Evolutionary conservation across 2,888 invertebrate species (phyloP).

Genomic region (Vesta saturnalis): DNA sequence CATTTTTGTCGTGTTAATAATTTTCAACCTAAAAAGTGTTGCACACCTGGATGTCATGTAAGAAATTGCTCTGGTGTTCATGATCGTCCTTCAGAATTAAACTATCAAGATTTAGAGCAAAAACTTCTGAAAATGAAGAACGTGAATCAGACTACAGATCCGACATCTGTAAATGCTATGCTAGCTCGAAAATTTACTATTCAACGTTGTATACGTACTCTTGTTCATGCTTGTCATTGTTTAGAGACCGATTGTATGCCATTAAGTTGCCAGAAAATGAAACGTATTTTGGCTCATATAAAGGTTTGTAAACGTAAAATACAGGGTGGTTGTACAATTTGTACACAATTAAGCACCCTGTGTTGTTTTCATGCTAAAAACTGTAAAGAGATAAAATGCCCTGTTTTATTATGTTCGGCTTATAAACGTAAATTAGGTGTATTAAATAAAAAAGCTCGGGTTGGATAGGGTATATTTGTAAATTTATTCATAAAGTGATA

Average conservation of each 20-base stretch:
- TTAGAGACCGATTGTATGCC: slow-evolving; percentile 20
- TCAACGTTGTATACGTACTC: slow-evolving; percentile 22
- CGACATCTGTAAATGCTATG: not conserved
- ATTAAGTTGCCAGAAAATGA: slow-evolving; percentile 18
- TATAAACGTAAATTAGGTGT: slow-evolving; percentile 21
- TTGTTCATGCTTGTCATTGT: slow-evolving; percentile 18
- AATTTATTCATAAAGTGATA: not conserved
- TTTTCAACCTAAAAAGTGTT: slow-evolving; percentile 13
- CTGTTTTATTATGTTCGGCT: slow-evolving; percentile 10
- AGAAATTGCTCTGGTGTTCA: not conserved
- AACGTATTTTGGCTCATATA: slow-evolving; percentile 15
- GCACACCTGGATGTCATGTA: not conserved
- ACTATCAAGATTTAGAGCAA: not conserved
- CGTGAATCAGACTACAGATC: not conserved
- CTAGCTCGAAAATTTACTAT: slow-evolving; percentile 12
- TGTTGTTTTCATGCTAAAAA: slow-evolving; percentile 24
- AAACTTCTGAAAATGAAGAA: not conserved
- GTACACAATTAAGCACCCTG: slow-evolving; percentile 14
- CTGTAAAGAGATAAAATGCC: slow-evolving; percentile 15
- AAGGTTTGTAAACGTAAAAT: slow-evolving; percentile 19
- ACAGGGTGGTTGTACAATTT: slow-evolving; percentile 15
- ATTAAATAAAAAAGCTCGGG: not conserved
- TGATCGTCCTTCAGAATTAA: not conserved
- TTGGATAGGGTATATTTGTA: not conserved
- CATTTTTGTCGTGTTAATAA: slow-evolving; percentile 5